Conservation (phyloP, 2,888 invertebrate species). For the Hipparchia sbordonii region DNA sequence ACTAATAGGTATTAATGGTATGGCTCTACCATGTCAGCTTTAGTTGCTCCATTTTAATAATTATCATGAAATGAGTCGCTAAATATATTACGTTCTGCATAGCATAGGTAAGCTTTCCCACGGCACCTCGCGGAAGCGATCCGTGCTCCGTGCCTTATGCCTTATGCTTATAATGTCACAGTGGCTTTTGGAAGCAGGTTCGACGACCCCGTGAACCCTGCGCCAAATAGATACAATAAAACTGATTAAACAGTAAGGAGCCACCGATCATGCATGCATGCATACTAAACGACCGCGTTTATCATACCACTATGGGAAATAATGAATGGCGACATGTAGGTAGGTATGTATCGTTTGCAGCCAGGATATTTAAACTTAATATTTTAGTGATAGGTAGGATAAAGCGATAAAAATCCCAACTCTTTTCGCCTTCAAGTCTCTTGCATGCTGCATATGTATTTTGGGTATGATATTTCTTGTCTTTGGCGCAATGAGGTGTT, state of each 20-base stretch:
- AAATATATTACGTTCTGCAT: constrained; percentile 21
- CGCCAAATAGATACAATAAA: constrained; percentile 37
- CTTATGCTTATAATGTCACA: constrained; percentile 37
- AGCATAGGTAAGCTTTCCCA: constrained; percentile 31
- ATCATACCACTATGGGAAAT: constrained; percentile 16
- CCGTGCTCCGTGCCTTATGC: not conserved
- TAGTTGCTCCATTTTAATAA: too few species aligned
- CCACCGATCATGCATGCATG: constrained; percentile 30
- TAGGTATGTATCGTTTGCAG: not conserved
- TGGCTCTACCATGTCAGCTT: too few species aligned
- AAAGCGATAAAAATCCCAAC: not conserved
- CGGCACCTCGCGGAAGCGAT: constrained; percentile 9
- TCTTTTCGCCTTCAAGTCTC: too few species aligned
- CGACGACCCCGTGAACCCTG: constrained; percentile 38
- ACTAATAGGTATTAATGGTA: too few species aligned
- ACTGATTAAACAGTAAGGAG: constrained; percentile 34
- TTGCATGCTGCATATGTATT: too few species aligned
- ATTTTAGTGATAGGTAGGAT: not conserved
- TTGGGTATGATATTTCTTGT: too few species aligned
- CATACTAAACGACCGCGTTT: constrained; percentile 27
- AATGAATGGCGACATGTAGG: constrained; percentile 12
- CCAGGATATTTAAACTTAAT: not conserved
- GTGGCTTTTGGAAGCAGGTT: constrained; percentile 42
- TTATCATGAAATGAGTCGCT: not conserved
- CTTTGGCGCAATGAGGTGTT: too few species aligned